Conservation (phyloP, 1,140 invertebrate genomes). For the Nixonia krombeini region DNA sequence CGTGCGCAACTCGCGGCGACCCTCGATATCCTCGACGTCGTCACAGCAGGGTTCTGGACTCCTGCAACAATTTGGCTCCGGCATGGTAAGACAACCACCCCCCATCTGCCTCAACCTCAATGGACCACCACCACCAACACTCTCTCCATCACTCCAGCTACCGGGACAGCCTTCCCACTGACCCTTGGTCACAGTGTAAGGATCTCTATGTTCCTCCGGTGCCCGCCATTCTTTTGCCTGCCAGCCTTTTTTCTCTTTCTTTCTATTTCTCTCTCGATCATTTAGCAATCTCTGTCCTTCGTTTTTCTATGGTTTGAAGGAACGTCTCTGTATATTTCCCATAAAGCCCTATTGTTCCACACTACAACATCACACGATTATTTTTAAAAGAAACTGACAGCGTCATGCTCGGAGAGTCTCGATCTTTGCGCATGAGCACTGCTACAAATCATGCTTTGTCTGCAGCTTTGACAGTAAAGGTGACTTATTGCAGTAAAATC, state of each 20-base stretch:
- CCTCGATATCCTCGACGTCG: constrained; percentile 73
- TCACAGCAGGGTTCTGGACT: constrained; percentile 81
- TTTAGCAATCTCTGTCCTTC: background rate
- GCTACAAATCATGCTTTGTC: constrained; percentile 18
- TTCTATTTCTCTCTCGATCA: background rate
- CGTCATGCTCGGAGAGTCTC: no score
- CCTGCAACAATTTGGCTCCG: constrained; percentile 86
- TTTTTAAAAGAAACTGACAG: no score
- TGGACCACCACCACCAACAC: constrained; percentile 73
- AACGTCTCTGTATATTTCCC: constrained; percentile 6
- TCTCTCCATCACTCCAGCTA: constrained; percentile 74
- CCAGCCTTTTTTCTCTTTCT: constrained; percentile 44
- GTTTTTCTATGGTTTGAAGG: background rate
- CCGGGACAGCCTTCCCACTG: constrained; percentile 77
- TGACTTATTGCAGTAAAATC: background rate
- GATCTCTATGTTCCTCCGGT: constrained; percentile 70
- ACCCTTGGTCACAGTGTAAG: constrained; percentile 83
- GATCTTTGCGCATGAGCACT: constrained; percentile 39
- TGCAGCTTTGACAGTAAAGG: background rate
- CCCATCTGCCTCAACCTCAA: constrained; percentile 76
- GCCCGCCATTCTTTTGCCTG: constrained; percentile 47
- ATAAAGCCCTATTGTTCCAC: background rate
- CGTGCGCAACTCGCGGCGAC: constrained; percentile 81
- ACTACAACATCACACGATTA: background rate
- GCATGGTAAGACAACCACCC: constrained; percentile 88